phyloP scores from a whole-genome alignment of 2,888 invertebrate genomes.

The Hyposoter didymator region DNA sequence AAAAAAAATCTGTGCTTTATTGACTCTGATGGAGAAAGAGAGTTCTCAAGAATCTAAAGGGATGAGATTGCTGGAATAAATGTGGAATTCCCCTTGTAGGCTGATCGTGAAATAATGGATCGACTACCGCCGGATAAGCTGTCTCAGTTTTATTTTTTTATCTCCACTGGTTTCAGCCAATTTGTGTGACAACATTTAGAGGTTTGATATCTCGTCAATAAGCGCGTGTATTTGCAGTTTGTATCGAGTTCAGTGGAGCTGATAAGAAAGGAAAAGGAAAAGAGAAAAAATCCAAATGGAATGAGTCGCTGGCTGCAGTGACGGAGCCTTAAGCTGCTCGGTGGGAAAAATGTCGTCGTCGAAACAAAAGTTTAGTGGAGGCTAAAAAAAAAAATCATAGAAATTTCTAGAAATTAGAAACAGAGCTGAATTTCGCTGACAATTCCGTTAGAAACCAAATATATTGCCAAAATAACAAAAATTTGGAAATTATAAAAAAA shows the following conservation, averaged over 20 bases:
- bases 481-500: no score
- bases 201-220: background rate
- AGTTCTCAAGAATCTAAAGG: background rate
- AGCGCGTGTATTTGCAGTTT: background rate
- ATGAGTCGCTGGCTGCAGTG: background rate
- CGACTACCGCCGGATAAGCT: background rate
- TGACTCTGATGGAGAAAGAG: background rate
- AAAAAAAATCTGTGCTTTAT: background rate
- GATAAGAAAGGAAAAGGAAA: background rate
- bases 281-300: background rate
- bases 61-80: background rate
- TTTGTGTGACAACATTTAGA: background rate
- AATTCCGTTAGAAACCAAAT: no score
- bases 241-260: background rate
- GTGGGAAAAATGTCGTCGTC: no score
- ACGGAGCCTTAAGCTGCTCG: background rate
- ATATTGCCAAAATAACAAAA: no score
- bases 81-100: background rate
- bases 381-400: no score
- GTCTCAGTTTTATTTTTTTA: background rate
- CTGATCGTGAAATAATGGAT: background rate
- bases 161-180: background rate
- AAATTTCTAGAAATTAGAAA: no score
- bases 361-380: no score
- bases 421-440: no score